phyloP scores from a whole-genome alignment of 2,888 invertebrate genomes.

The Eutolmus rufibarbis region DNA sequence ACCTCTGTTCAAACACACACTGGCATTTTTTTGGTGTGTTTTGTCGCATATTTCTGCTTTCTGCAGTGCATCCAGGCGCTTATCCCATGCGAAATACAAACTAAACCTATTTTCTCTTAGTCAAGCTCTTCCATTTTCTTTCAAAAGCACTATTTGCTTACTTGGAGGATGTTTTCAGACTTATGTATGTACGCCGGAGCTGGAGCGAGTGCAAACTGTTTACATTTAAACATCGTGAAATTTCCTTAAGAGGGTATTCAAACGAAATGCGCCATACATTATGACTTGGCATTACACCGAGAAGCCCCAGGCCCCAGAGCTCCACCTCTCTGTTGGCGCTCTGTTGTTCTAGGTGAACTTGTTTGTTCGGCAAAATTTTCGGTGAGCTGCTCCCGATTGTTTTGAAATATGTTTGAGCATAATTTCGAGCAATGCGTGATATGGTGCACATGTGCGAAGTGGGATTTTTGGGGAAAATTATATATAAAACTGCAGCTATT shows the following conservation, averaged over 20 bases:
- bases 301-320: neutral
- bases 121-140: slow-evolving; percentile 15
- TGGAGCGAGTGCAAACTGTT: slow-evolving; percentile 20
- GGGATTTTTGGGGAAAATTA: neutral
- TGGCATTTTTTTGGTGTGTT: slow-evolving; percentile 27
- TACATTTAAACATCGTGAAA: slow-evolving; percentile 33
- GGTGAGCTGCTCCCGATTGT: neutral
- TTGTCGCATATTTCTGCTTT: slow-evolving; percentile 10
- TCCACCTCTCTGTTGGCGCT: neutral
- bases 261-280: slow-evolving; percentile 24
- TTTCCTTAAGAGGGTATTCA: slow-evolving; percentile 36
- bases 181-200: neutral
- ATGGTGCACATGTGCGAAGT: neutral
- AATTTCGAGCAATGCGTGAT: neutral
- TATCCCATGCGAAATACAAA: slow-evolving; percentile 14
- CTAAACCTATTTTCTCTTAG: neutral
- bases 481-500: neutral
- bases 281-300: neutral
- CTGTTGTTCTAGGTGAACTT: slow-evolving; percentile 4
- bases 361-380: neutral
- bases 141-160: slow-evolving; percentile 17
- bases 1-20: slow-evolving; percentile 13
- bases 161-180: slow-evolving; percentile 24
- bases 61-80: neutral
- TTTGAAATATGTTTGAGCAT: neutral